Percentiles rank a stretch among this genome's conserved stretches.
phyloP scores from a whole-genome alignment of 2,113 vertebrate species.

The Tetraodon nigroviridis region DNA sequence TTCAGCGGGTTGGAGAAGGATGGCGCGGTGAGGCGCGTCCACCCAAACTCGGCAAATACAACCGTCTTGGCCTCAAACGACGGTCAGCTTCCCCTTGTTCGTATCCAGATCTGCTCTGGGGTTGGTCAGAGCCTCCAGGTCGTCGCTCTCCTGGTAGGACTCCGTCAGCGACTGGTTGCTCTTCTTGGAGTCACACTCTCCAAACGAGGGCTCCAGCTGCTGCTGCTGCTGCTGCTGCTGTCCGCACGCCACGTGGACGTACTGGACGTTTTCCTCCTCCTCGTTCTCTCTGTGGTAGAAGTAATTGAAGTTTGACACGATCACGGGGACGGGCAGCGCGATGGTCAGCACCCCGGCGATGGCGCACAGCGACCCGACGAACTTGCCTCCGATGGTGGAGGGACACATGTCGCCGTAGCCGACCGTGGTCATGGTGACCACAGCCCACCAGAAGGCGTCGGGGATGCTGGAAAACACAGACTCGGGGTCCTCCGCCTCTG shows the following conservation, averaged over 20 bases:
- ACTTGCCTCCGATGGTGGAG: slow-evolving; percentile 89
- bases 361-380: slow-evolving; percentile 91
- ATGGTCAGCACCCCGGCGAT: slow-evolving; percentile 93
- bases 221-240: slow-evolving; percentile 61
- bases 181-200: slow-evolving; percentile 77
- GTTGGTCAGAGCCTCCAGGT: slow-evolving; percentile 70
- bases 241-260: slow-evolving; percentile 88
- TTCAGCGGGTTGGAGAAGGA: too few relatives aligned
- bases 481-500: slow-evolving; percentile 86
- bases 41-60: slow-evolving; percentile 24
- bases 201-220: slow-evolving; percentile 60
- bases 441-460: slow-evolving; percentile 95
- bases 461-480: slow-evolving; percentile 89
- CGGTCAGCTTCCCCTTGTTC: slow-evolving; percentile 66
- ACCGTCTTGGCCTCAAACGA: slow-evolving; percentile 51
- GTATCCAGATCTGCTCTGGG: slow-evolving; percentile 47
- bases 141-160: slow-evolving; percentile 74
- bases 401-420: slow-evolving; percentile 96
- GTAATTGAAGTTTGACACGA: slow-evolving; percentile 79
- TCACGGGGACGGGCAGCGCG: slow-evolving; percentile 83
- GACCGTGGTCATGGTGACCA: slow-evolving; percentile 96
- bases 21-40: background rate
- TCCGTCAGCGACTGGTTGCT: slow-evolving; percentile 80
- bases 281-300: slow-evolving; percentile 89
- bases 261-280: slow-evolving; percentile 83